Percentiles rank a stretch among this genome's conserved stretches.
These are phyloP conservation scores for Caenorhabditis auriculariae DNA, from an alignment of 2,888 invertebrate genomes.

Conservation along the genomic window DNA sequence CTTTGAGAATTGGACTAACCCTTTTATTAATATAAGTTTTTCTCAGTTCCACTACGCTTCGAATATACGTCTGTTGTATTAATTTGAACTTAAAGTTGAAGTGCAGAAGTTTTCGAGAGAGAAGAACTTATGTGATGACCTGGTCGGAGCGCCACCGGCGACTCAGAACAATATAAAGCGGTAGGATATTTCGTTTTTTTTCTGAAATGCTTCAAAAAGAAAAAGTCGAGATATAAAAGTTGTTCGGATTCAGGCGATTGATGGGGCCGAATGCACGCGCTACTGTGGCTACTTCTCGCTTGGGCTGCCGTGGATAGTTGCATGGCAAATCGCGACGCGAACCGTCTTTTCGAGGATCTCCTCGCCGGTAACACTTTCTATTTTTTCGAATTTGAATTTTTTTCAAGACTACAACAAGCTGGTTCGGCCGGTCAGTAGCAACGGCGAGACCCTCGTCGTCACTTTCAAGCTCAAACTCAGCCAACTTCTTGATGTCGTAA, in stretches of 20 bases:
- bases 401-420: slow-evolving; percentile 61
- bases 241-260: slow-evolving; percentile 6
- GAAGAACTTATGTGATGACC: too few relatives aligned
- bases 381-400: too few relatives aligned
- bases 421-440: slow-evolving; percentile 66
- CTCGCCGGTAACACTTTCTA: slow-evolving; percentile 28
- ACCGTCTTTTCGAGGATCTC: slow-evolving; percentile 57
- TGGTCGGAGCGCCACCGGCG: too few relatives aligned
- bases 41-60: too few relatives aligned
- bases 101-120: too few relatives aligned
- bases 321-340: slow-evolving; percentile 47
- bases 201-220: background rate
- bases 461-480: slow-evolving; percentile 75
- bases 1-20: too few relatives aligned
- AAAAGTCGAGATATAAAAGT: background rate
- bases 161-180: too few relatives aligned
- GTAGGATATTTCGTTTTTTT: too few relatives aligned
- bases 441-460: slow-evolving; percentile 68
- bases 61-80: too few relatives aligned
- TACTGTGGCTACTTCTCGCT: slow-evolving; percentile 11
- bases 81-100: too few relatives aligned
- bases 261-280: slow-evolving; percentile 18
- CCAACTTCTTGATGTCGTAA: slow-evolving; percentile 70
- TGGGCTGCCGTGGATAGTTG: slow-evolving; percentile 8
- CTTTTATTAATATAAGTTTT: too few relatives aligned